Percentiles rank a stretch among this genome's conserved stretches.
These are phyloP conservation scores for Pseudoips prasinana DNA, from an alignment of 2,888 invertebrate genomes.

Conservation along the genomic window DNA sequence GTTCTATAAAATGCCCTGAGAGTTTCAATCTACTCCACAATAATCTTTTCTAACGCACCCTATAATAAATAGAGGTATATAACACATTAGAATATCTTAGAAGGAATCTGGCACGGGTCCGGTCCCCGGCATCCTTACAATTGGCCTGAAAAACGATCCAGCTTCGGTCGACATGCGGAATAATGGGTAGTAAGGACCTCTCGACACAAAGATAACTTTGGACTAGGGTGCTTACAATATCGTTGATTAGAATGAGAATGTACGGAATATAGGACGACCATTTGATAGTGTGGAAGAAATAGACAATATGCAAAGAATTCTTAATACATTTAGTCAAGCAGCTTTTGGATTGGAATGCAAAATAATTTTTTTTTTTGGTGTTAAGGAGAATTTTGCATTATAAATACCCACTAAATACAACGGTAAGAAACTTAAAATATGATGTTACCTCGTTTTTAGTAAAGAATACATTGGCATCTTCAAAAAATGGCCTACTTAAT, in stretches of 20 bases:
- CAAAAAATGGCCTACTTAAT: no score
- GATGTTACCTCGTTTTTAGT: no score
- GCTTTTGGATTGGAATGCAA: no score
- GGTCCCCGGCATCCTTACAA: constrained; percentile 25
- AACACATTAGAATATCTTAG: constrained; percentile 40
- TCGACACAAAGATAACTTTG: constrained; percentile 27
- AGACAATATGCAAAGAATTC: no score
- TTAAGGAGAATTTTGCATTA: no score
- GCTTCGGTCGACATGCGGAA: constrained; percentile 27
- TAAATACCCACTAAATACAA: no score
- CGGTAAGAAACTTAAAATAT: no score
- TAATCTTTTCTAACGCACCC: constrained; percentile 4
- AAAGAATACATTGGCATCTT: no score
- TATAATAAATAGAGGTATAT: constrained; percentile 41
- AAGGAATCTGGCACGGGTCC: constrained; percentile 36
- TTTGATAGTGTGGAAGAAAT: constrained; percentile 3
- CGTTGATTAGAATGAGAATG: constrained; percentile 25
- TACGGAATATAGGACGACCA: constrained; percentile 12
- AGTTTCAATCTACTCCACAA: constrained; percentile 3
- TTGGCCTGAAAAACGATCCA: constrained; percentile 35
- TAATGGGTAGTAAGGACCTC: constrained; percentile 27
- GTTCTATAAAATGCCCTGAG: constrained; percentile 5
- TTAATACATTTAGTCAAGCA: no score
- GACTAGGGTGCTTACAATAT: constrained; percentile 20
- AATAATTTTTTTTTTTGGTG: no score